Conservation (phyloP, 2,113 vertebrate species). For the Pomatorhinus ruficollis region DNA sequence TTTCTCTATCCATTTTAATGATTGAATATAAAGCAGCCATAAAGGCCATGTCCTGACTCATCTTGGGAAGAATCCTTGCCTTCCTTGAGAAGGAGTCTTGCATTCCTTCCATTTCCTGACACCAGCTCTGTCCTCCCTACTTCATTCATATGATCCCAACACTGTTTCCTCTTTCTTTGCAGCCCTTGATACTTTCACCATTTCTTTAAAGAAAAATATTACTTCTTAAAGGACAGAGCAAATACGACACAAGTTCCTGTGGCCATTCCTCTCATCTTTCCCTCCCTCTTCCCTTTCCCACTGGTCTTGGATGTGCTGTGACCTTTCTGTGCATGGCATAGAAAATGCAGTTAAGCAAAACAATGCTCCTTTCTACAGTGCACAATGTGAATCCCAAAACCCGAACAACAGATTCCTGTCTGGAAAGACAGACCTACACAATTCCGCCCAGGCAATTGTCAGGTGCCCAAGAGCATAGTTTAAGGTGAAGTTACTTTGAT, state of each 20-base stretch:
- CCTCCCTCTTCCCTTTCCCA: neutral
- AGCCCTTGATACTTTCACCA: neutral
- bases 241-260: neutral
- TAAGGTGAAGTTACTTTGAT: neutral
- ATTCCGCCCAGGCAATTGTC: neutral
- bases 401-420: neutral
- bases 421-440: neutral
- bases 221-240: neutral
- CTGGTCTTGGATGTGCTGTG: neutral
- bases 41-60: neutral
- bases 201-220: neutral
- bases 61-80: neutral
- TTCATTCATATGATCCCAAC: neutral
- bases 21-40: neutral
- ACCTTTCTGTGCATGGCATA: neutral
- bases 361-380: neutral
- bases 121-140: neutral
- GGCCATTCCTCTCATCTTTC: neutral
- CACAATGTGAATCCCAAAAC: neutral
- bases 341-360: neutral
- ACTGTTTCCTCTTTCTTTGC: neutral
- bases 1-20: neutral
- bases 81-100: neutral
- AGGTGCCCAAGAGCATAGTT: neutral
- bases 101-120: neutral